Evolutionary conservation across 2,113 vertebrate genomes (phyloP), one percentile per base, ranked within the genome.

Genomic region (Hoplias malabaricus): DNA sequence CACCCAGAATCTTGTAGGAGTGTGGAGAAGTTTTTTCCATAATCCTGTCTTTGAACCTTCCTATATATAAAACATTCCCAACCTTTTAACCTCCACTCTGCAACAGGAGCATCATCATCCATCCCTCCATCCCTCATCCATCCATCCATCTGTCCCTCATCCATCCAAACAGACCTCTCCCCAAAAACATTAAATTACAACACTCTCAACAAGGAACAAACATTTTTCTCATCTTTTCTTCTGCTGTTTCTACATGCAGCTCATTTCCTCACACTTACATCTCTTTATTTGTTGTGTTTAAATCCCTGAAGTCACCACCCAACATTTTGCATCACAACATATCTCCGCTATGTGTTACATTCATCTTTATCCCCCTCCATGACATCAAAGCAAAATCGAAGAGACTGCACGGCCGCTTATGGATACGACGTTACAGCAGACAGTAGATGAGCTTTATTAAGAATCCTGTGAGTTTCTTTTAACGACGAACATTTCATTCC

Each of bases 231-330:
- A 27, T 50, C 29, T 61, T 48, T 61, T 9, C 34, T 48, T 29
- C 8, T 29, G 63, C 12, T 46, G 46, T n/a, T 14, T 21, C 40
- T 33, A 19, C 34, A 3, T 53, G 57, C 34, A 1, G 16, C 43
- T 14, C 1, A 43, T 27, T 3, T 40, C 6, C 27, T 48, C 21
- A 25, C 25, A 61, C n/a, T n/a, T n/a, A n/a, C n/a, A 42, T 36
- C 5, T 9, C 1, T 50, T 69, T 50, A 42, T 63, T 70, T 69
- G n/a, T 56, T 34, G 48, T 25, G 31, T 27, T n/a, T n/a, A 59
- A 81, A 66, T 72, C 69, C 50, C 74, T 73, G 74, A 77, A n/a
- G 61, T 73, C 25, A 69, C 25, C 57, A 23, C 9, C 27, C 19
- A 12, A 36, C 53, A 21, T 12, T 3, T 33, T n/a, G 1, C 25